Conservation (phyloP, 2,113 vertebrate species). For the Erythrolamprus reginae region DNA sequence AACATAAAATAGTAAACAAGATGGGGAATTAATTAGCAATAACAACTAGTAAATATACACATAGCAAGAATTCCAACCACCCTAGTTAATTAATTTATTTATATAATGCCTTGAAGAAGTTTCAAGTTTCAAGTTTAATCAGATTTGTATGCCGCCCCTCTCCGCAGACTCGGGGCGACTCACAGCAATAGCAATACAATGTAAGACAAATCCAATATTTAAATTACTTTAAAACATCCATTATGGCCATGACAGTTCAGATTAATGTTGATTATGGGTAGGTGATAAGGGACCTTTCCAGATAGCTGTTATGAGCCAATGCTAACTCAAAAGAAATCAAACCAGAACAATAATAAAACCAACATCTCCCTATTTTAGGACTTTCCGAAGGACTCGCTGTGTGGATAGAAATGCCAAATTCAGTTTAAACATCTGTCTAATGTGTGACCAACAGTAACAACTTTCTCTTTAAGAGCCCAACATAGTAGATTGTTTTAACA, state of each 20-base stretch:
- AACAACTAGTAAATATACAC: not conserved
- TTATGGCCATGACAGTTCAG: not conserved
- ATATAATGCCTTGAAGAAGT: not conserved
- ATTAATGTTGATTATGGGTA: not conserved
- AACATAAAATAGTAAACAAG: not conserved
- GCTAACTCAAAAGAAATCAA: not conserved
- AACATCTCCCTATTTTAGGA: not conserved
- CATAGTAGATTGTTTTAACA: conserved; percentile 1
- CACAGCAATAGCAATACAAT: too few species aligned
- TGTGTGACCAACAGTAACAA: not conserved
- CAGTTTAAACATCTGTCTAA: not conserved
- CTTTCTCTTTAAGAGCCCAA: not conserved
- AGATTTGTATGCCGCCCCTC: too few species aligned
- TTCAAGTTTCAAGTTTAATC: too few species aligned
- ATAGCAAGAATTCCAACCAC: not conserved
- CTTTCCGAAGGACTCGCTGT: not conserved
- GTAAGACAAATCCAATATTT: too few species aligned
- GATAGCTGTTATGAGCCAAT: not conserved
- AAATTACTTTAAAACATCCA: too few species aligned
- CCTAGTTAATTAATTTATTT: not conserved
- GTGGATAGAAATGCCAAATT: not conserved
- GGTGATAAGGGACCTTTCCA: not conserved
- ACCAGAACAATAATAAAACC: not conserved
- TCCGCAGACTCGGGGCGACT: too few species aligned
- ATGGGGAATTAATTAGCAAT: not conserved